Percentiles rank a stretch among this genome's conserved stretches.
phyloP scores from a whole-genome alignment of 2,888 invertebrate species.

The Bombyx huttoni region DNA sequence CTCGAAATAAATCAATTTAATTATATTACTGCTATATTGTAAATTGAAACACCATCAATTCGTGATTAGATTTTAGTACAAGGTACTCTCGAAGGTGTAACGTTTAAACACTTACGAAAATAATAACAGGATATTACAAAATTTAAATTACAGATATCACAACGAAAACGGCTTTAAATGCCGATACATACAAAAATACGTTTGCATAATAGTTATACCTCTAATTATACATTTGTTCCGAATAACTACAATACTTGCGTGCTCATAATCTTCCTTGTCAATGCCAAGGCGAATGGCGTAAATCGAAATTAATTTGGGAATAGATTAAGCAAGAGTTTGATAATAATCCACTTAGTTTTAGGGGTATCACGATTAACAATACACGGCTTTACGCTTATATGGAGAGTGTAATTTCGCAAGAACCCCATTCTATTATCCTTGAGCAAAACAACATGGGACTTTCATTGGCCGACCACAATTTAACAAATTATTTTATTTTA shows the following conservation, averaged over 20 bases:
- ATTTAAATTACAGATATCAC: neutral
- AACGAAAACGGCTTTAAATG: neutral
- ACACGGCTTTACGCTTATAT: neutral
- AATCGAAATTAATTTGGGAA: neutral
- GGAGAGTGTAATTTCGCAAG: neutral
- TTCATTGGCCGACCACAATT: neutral
- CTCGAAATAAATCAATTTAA: too few species aligned
- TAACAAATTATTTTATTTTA: neutral
- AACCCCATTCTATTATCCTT: neutral
- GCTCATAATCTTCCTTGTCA: neutral
- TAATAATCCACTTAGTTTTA: neutral
- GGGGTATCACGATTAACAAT: neutral
- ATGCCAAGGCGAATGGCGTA: constrained; percentile 1
- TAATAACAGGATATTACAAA: neutral
- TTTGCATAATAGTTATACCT: neutral
- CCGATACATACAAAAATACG: neutral
- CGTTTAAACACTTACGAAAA: neutral
- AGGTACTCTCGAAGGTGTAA: neutral
- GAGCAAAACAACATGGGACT: neutral
- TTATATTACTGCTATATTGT: too few species aligned
- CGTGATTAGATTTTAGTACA: neutral
- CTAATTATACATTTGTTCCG: neutral
- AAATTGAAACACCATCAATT: too few species aligned
- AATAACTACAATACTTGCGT: neutral
- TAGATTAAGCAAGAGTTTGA: neutral